Evolutionary conservation across 2,888 invertebrate species (phyloP).

Genomic region (Pterostichus madidus): DNA sequence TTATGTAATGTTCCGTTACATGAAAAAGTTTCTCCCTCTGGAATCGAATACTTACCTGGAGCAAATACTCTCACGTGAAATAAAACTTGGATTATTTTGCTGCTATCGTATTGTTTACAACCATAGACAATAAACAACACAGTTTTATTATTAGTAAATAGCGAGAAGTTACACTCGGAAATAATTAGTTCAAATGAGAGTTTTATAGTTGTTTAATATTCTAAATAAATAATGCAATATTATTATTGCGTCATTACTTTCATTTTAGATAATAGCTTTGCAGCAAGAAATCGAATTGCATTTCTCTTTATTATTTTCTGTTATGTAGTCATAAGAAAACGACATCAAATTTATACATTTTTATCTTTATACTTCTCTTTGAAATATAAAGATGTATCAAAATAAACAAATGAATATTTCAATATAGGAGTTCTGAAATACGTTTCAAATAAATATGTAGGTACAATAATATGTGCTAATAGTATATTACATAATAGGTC

Average conservation of each 20-base stretch:
- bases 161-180: background rate
- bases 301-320: no score
- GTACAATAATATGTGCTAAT: no score
- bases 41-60: background rate
- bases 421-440: no score
- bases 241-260: conserved; percentile 13
- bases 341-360: no score
- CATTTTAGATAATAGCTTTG: background rate
- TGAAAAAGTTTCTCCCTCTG: conserved; percentile 31
- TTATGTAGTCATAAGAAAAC: no score
- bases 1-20: conserved; percentile 24
- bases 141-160: background rate
- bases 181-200: background rate
- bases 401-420: no score
- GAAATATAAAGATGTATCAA: no score
- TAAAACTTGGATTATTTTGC: background rate
- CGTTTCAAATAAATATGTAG: no score
- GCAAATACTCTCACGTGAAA: background rate
- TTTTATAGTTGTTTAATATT: conserved; percentile 5
- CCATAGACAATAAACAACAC: background rate
- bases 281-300: no score
- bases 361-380: no score
- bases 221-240: background rate
- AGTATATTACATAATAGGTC: no score
- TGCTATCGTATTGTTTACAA: no score